Conservation (phyloP, 1,140 invertebrate genomes). For the Saccostrea cuccullata region DNA sequence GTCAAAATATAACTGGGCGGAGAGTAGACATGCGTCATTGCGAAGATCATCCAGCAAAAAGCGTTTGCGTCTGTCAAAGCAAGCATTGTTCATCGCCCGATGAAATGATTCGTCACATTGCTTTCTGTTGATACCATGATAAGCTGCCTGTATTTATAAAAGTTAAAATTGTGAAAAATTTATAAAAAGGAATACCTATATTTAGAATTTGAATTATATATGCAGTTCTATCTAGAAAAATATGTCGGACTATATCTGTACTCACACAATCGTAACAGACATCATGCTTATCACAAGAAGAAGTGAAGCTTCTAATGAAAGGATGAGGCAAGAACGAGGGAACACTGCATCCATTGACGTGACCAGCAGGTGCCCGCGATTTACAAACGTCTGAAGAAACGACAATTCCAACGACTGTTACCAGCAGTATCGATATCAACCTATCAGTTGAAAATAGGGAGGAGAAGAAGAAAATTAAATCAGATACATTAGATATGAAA, state of each 20-base stretch:
- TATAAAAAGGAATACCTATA: no score
- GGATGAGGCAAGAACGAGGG: neutral
- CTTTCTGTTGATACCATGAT: neutral
- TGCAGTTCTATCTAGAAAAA: no score
- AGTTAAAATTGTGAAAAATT: no score
- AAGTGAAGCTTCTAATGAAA: neutral
- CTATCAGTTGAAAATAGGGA: neutral
- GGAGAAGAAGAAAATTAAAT: neutral
- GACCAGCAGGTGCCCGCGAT: conserved; percentile 3
- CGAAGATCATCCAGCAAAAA: neutral
- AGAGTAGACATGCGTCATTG: neutral
- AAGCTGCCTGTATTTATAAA: neutral
- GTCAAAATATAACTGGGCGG: neutral
- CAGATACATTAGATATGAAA: neutral
- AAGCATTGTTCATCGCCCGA: neutral
- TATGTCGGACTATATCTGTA: no score
- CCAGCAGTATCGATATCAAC: neutral
- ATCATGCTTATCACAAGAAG: conserved; percentile 1
- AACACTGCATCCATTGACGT: neutral
- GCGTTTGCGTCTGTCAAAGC: neutral
- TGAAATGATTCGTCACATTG: neutral
- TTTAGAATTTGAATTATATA: no score
- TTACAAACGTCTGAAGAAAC: neutral
- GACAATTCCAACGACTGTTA: neutral
- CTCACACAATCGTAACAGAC: neutral